Base-by-base conservation (phyloP, 2,113 vertebrate species). In the Rhynchopsitta pachyrhyncha region DNA sequence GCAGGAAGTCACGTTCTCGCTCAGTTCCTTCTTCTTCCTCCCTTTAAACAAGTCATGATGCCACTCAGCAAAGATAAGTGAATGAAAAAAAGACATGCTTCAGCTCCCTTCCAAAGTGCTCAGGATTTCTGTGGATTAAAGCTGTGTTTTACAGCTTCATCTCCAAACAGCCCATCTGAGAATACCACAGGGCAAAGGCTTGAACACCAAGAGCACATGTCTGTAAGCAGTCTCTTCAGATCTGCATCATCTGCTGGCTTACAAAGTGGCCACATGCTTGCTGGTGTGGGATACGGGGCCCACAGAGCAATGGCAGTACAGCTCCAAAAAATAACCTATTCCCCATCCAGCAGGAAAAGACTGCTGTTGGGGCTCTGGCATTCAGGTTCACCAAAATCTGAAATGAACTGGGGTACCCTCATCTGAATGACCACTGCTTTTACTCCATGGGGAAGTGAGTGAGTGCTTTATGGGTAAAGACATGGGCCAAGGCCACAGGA, bases 231-330 rank as follows among this genome's bases (percentile, higher is more conserved):
- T 24, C 47, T 35, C 44, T 80, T 57, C 1, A 6, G 41, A 80
- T 39, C n/a, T 57, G 44, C 42, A 76, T 37, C 31, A 76, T 59
- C 57, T 49, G 76, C 69, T 90, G 57, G 41, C 62, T 78, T 85
- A 74, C 29, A 39, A 50, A 80, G 14, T 15, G 37, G 59, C 31
- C 39, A 50, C 52, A 27, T 39, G 31, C 33, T 75, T 86, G 52
- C 27, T 88, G 39, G 17, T 47, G 35, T 73, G 79, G n/a, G 41
- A 39, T 22, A 76, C 0, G 9, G 67, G 25, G 24, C 37, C 13
- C 55, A n/a, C 29, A 68, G 10, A 80, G 29, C 66, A 37, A 49
- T 1, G 4, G 19, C 44, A 1, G 0, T 28, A 44, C 1, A 8
- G 55, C 55, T 82, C 46, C 19, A 44, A 39, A 73, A 59, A 44